Evolutionary conservation across 2,797 vertebrate genomes (phyloP).

Genomic region (Neoniphon sammara): DNA sequence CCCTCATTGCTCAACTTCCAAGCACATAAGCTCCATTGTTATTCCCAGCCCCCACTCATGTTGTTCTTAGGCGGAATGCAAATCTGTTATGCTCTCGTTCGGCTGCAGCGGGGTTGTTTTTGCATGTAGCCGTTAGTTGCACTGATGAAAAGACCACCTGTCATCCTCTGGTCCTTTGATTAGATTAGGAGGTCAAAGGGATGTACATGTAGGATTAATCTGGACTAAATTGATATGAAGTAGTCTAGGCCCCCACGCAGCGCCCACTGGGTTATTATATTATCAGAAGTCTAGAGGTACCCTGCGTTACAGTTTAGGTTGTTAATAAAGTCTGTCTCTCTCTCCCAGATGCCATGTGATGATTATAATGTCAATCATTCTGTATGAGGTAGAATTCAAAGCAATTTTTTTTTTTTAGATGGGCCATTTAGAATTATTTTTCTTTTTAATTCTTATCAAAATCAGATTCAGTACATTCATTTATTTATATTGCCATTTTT

Average conservation of each 20-base stretch:
- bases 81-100: slow-evolving; percentile 64
- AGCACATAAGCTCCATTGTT: slow-evolving; percentile 66
- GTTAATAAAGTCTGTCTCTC: background rate
- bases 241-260: slow-evolving; percentile 43
- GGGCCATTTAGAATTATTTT: no score
- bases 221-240: slow-evolving; percentile 48
- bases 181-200: slow-evolving; percentile 72
- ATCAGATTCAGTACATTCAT: no score
- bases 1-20: slow-evolving; percentile 51
- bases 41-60: slow-evolving; percentile 57
- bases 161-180: slow-evolving; percentile 74
- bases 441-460: no score
- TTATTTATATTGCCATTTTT: no score
- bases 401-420: no score
- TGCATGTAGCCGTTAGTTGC: slow-evolving; percentile 63
- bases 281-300: slow-evolving; percentile 41
- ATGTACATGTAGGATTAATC: slow-evolving; percentile 7
- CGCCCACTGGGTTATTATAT: slow-evolving; percentile 47
- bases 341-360: background rate
- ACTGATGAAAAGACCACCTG: slow-evolving; percentile 81
- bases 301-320: slow-evolving; percentile 19
- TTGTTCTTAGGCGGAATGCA: slow-evolving; percentile 66
- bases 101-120: slow-evolving; percentile 64
- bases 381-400: no score
- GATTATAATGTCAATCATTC: slow-evolving; percentile 7